A percentile compares a stretch with the other conserved stretches of the same genome.
Evolutionary conservation across 2,113 vertebrate genomes (phyloP).

Genomic region (Brachypodius melanocephalos): DNA sequence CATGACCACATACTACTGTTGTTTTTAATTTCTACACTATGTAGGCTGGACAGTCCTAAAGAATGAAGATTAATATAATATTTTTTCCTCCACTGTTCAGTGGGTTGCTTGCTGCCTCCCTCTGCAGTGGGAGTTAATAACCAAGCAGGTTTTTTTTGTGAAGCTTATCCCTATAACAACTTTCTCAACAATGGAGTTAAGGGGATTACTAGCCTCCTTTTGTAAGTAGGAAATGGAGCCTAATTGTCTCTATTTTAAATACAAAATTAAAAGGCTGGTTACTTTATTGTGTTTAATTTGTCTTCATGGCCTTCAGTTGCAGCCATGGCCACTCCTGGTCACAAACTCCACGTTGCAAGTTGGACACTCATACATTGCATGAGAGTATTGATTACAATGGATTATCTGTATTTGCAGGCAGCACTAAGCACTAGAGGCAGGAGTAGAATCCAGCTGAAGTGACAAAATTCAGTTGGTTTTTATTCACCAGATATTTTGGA

Average conservation of each 20-base stretch:
- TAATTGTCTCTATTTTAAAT: not conserved
- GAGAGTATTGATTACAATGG: not conserved
- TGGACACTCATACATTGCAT: not conserved
- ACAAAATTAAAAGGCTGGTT: not conserved
- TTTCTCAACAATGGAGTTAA: not conserved
- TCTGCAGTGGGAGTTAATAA: slow-evolving; percentile 20
- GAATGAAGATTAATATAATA: not conserved
- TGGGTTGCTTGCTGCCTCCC: not conserved
- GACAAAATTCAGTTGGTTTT: not conserved
- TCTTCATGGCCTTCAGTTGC: not conserved
- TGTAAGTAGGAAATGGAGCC: not conserved
- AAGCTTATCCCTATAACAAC: not conserved
- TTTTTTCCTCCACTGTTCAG: not conserved
- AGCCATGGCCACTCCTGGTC: not conserved
- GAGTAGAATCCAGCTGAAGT: not conserved
- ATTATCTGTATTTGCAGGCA: not conserved
- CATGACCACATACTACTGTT: not conserved
- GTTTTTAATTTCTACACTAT: not conserved
- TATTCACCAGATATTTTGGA: not conserved
- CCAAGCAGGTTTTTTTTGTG: not conserved
- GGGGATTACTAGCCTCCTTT: not conserved
- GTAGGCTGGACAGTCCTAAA: not conserved
- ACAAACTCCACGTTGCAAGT: not conserved
- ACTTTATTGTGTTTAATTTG: not conserved
- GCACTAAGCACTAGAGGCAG: not conserved